A percentile compares a stretch with the other conserved stretches of the same genome.
Conservation (phyloP, 2,888 invertebrate species). For the Coelopa pilipes region DNA sequence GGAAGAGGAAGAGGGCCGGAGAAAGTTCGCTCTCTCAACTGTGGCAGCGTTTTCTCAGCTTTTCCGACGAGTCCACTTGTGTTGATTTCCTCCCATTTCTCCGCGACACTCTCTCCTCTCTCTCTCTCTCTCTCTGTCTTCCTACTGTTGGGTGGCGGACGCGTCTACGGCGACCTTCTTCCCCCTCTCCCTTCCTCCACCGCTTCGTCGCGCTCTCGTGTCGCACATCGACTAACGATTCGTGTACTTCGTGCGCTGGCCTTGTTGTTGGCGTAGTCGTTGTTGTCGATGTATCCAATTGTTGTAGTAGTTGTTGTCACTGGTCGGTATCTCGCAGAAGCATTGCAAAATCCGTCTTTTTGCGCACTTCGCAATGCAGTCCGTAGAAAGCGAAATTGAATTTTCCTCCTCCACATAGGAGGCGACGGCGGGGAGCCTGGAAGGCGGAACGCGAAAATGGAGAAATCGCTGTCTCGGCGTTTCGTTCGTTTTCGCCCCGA, state of each 20-base stretch:
- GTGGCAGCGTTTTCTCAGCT: not conserved
- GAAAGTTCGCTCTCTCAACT: not conserved
- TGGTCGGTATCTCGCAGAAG: not conserved
- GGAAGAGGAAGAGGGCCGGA: too few relatives aligned
- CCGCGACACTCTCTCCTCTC: too few relatives aligned
- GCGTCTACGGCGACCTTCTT: too few relatives aligned
- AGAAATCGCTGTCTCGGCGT: not conserved
- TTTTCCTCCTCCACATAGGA: constrained; percentile 9
- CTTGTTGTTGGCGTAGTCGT: not conserved
- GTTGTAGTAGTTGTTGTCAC: not conserved
- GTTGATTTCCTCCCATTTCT: not conserved
- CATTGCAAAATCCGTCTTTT: constrained; percentile 32
- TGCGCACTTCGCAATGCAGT: constrained; percentile 33
- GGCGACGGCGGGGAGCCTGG: not conserved
- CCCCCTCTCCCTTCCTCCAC: too few relatives aligned
- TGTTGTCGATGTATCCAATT: too few relatives aligned
- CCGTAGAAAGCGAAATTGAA: constrained; percentile 39
- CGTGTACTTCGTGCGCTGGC: constrained; percentile 12
- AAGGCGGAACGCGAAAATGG: not conserved
- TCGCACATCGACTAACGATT: constrained; percentile 15
- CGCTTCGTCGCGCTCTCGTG: too few relatives aligned
- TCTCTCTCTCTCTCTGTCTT: constrained; percentile 1
- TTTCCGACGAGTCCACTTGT: not conserved
- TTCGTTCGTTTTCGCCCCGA: not conserved
- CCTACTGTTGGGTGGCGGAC: too few relatives aligned